Evolutionary conservation across 1,140 invertebrate genomes (phyloP).

Genomic region (Sycophila sp.): DNA sequence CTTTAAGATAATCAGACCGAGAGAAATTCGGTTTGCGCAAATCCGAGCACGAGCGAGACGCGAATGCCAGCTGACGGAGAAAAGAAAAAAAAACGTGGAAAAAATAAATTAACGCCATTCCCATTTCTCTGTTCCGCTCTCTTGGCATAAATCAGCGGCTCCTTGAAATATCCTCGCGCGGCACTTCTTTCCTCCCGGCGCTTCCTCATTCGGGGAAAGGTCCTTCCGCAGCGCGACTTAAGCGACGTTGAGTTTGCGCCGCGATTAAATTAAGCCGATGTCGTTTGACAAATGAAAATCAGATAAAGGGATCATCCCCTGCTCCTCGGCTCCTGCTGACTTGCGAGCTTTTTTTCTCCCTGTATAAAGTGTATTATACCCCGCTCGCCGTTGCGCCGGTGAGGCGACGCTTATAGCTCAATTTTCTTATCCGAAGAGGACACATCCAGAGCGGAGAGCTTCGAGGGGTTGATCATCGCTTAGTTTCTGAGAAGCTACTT

Average conservation of each 20-base stretch:
- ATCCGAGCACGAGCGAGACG: neutral
- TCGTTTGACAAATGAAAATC: constrained; percentile 58
- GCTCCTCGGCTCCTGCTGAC: constrained; percentile 48
- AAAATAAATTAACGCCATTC: constrained; percentile 34
- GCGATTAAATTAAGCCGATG: constrained; percentile 50
- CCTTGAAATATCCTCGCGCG: constrained; percentile 25
- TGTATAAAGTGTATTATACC: neutral
- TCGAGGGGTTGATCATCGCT: neutral
- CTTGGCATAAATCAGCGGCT: constrained; percentile 33
- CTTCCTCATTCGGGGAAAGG: neutral
- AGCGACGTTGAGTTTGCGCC: constrained; percentile 12
- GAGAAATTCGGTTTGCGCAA: constrained; percentile 11
- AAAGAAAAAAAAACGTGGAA: constrained; percentile 17
- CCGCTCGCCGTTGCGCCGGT: neutral
- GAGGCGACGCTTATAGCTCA: no score
- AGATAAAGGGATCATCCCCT: constrained; percentile 56
- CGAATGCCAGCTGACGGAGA: neutral
- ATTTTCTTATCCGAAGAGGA: constrained; percentile 50
- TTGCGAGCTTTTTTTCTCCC: constrained; percentile 37
- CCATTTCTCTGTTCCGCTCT: neutral
- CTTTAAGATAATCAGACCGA: neutral
- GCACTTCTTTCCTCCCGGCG: neutral
- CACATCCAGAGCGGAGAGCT: neutral
- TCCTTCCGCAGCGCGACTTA: neutral
- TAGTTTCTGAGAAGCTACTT: no score